Evolutionary conservation across 1,140 invertebrate species (phyloP).

Genomic region (Heliothis subflexa): DNA sequence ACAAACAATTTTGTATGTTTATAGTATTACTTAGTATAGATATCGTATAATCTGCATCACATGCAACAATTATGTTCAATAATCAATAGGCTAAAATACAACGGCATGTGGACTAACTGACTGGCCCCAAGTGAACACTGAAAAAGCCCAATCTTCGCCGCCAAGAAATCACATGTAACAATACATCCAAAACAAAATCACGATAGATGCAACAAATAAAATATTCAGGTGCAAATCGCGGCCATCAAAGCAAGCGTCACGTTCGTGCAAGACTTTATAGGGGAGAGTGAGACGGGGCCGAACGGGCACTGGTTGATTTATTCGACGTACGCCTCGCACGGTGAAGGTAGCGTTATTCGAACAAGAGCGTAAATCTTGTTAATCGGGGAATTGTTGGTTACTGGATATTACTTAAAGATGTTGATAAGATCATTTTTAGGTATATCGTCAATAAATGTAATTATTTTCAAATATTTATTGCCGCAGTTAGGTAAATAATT

Average conservation of each 20-base stretch:
- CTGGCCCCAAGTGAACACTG: no score
- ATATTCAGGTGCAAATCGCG: slow-evolving; percentile 51
- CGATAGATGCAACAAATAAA: slow-evolving; percentile 49
- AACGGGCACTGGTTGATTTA: slow-evolving; percentile 56
- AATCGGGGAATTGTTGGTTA: slow-evolving; percentile 33
- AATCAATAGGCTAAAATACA: neutral
- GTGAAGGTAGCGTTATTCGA: slow-evolving; percentile 58
- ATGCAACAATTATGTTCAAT: neutral
- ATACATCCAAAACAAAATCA: slow-evolving; percentile 1
- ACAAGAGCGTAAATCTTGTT: slow-evolving; percentile 62
- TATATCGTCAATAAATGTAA: no score
- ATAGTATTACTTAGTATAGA: no score
- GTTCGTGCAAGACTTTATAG: slow-evolving; percentile 52
- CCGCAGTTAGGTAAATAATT: no score
- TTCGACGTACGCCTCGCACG: slow-evolving; percentile 53
- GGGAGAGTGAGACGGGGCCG: slow-evolving; percentile 54
- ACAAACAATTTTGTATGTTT: no score
- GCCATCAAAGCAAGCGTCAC: slow-evolving; percentile 53
- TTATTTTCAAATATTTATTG: neutral
- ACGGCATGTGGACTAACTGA: neutral
- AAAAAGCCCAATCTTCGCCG: no score
- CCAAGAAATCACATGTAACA: neutral
- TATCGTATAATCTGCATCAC: no score
- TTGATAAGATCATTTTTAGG: neutral
- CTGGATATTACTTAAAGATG: slow-evolving; percentile 24